These are phyloP conservation scores for Eucera pruinosa DNA, from an alignment of 2,888 invertebrate species.

Conservation along the genomic window DNA sequence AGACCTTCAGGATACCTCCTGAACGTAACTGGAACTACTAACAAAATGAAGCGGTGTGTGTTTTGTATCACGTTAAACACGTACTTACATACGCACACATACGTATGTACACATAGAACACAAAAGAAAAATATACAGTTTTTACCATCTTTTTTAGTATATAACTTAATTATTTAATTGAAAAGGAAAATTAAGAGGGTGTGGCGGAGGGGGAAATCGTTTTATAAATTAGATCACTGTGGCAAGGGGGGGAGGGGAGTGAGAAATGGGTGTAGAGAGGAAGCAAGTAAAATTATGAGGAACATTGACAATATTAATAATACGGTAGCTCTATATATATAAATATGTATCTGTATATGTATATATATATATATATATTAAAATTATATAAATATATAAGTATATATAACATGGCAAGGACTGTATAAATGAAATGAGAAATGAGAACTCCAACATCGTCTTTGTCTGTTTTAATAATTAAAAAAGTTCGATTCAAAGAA, in stretches of 20 bases:
- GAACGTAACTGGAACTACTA: conserved; percentile 37
- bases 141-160: conserved; percentile 6
- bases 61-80: conserved; percentile 32
- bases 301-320: conserved; percentile 59
- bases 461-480: conserved; percentile 66
- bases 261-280: conserved; percentile 19
- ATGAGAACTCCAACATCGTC: conserved; percentile 71
- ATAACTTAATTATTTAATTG: conserved; percentile 10
- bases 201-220: neutral
- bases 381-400: conserved; percentile 7
- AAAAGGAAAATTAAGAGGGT: neutral
- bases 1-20: conserved; percentile 47
- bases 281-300: conserved; percentile 63
- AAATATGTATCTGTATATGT: conserved; percentile 20
- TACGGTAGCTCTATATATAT: conserved; percentile 48
- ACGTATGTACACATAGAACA: conserved; percentile 39
- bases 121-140: conserved; percentile 39
- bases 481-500: conserved; percentile 65
- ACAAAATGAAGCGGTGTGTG: conserved; percentile 48
- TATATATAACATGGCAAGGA: conserved; percentile 38
- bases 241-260: neutral
- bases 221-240: conserved; percentile 30
- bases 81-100: conserved; percentile 29
- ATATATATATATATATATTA: conserved; percentile 10
- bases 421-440: conserved; percentile 66